phyloP scores from a whole-genome alignment of 2,797 vertebrate genomes.

The Brachymystax lenok region DNA sequence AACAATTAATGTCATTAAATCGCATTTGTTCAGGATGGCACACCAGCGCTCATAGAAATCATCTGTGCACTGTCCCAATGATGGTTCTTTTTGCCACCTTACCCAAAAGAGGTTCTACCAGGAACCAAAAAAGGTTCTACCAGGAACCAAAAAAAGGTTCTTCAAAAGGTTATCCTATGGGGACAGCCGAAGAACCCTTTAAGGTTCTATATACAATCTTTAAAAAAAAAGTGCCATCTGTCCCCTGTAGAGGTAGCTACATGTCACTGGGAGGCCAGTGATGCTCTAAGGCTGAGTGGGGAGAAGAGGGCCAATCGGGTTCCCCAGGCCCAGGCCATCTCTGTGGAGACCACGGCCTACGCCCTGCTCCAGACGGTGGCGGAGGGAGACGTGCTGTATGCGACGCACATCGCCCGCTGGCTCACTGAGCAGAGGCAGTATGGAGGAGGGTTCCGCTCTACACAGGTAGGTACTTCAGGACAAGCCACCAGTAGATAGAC shows the following conservation, averaged over 20 bases:
- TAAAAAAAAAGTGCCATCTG: background rate
- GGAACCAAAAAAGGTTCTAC: too few species aligned
- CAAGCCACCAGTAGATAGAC: too few species aligned
- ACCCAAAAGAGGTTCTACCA: too few species aligned
- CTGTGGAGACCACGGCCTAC: constrained; percentile 69
- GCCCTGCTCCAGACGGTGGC: constrained; percentile 62
- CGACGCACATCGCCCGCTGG: constrained; percentile 55
- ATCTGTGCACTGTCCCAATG: too few species aligned
- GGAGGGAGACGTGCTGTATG: constrained; percentile 39
- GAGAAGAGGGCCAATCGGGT: background rate
- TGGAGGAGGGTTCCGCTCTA: constrained; percentile 71
- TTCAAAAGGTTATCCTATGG: too few species aligned
- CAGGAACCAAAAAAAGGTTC: too few species aligned
- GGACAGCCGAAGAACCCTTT: too few species aligned
- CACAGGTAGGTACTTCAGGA: constrained; percentile 58
- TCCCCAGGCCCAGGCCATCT: constrained; percentile 44
- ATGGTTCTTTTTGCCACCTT: too few species aligned
- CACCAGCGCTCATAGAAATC: too few species aligned
- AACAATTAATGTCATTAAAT: too few species aligned
- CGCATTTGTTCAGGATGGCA: too few species aligned
- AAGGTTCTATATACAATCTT: too few species aligned
- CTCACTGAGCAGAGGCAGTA: constrained; percentile 65
- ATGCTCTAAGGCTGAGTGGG: background rate
- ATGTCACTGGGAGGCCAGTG: constrained; percentile 63
- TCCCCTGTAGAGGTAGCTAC: constrained; percentile 41